phyloP scores from a whole-genome alignment of 1,140 invertebrate genomes.

The Ditylenchus dipsaci region DNA sequence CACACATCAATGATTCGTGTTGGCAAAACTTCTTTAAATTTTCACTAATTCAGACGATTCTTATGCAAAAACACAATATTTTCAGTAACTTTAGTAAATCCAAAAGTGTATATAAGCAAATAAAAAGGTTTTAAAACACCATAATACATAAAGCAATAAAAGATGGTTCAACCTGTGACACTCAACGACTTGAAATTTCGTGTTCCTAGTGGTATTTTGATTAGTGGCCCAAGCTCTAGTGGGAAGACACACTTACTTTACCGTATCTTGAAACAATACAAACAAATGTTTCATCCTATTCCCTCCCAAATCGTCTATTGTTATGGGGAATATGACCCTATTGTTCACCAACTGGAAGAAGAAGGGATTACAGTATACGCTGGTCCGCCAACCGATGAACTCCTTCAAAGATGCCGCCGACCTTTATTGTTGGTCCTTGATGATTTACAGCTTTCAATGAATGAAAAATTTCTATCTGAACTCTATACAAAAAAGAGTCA shows the following conservation, averaged over 20 bases:
- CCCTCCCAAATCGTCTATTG: conserved; percentile 2
- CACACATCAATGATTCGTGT: too few species aligned
- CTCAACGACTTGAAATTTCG: conserved; percentile 4
- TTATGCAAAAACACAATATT: too few species aligned
- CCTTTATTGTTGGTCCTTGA: conserved; percentile 3
- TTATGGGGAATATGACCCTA: conserved; percentile 8
- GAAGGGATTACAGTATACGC: not conserved
- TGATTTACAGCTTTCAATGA: not conserved
- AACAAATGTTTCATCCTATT: not conserved
- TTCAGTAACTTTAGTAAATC: too few species aligned
- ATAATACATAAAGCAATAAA: too few species aligned
- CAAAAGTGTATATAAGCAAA: too few species aligned
- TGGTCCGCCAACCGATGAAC: conserved; percentile 1
- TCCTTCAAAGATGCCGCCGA: not conserved
- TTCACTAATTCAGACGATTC: too few species aligned
- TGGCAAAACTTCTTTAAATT: too few species aligned
- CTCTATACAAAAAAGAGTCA: not conserved
- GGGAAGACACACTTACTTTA: conserved; percentile 8
- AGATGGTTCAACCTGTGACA: too few species aligned
- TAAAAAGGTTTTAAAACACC: too few species aligned
- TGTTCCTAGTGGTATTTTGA: not conserved
- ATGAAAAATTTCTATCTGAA: not conserved
- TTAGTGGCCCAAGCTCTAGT: not conserved
- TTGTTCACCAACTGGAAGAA: not conserved
- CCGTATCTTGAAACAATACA: not conserved